Evolutionary conservation across 64 coral and sea anemone genomes (phyloP), one percentile per base, ranked within the genome.

Genomic region (Montipora efflorescens): DNA sequence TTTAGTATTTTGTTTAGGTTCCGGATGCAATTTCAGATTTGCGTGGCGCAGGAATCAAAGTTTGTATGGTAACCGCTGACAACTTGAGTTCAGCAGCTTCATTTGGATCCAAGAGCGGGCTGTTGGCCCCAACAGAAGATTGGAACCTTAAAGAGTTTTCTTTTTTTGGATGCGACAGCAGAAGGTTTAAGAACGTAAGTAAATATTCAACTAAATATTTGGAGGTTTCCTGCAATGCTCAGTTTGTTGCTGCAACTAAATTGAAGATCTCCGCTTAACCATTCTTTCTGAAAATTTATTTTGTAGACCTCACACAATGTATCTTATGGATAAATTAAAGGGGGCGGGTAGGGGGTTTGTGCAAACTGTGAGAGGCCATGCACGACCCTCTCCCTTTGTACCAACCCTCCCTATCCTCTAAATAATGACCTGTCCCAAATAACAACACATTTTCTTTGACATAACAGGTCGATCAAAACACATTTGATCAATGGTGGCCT

Each of bases 401-500:
- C 8, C 45, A 36, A 36, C 36, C 36, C 36, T 36, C 36, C 36
- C 36, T 36, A 36, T 36, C 36, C 36, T 36, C 36, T 36, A 36
- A 36, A 36, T 36, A 36, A 36, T 36, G 36, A 2, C 36, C 36
- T 36, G 36, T 36, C 36, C 36, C 36, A 36, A 36, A 36, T 36
- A 36, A 36, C 36, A 36, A 36, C 62, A 69, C 15, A 23, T 73
- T 87, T 23, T 87, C 3, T 57, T 57, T 57, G 53, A 16, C 20
- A n/a, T 23, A 7, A 50, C 77, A 93, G 92, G 79, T 93, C 10
- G 28, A 68, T 74, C 75, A 93, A 80, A 53, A 44, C 0, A 85
- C 77, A 15, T 98, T 98, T 78, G 96, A 98, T 25, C 23, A 98
- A 4, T 79, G 81, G 84, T 98, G 96, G 96, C 96, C 89, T 11